phyloP scores from a whole-genome alignment of 2,113 vertebrate genomes.

The Lepidothrix coronata region DNA sequence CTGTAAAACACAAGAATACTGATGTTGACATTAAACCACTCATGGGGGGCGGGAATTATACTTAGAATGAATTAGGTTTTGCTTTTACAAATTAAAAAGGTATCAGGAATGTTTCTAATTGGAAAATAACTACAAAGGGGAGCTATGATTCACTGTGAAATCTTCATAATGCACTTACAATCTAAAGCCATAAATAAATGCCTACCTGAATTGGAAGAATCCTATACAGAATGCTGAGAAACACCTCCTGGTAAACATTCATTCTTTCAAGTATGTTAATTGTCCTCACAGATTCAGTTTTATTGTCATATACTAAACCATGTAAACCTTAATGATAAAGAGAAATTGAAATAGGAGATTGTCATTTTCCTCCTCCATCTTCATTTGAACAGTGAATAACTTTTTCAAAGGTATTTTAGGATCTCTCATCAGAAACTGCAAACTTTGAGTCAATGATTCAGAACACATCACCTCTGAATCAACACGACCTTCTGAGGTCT shows the following conservation, averaged over 20 bases:
- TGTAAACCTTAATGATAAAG: conserved; percentile 83
- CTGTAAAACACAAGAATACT: conserved; percentile 75
- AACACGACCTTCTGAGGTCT: conserved; percentile 18
- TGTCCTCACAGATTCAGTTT: conserved; percentile 95
- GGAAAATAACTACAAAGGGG: not conserved
- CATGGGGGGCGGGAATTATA: not conserved
- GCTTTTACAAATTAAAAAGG: conserved; percentile 29
- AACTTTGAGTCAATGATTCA: conserved; percentile 26
- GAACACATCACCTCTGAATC: conserved; percentile 8
- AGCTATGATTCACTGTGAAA: not conserved
- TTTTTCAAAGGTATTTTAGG: conserved; percentile 62
- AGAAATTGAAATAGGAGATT: conserved; percentile 63
- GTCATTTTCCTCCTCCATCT: conserved; percentile 49
- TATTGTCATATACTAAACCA: conserved; percentile 93
- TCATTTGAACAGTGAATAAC: conserved; percentile 58
- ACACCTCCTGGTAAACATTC: conserved; percentile 98
- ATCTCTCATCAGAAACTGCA: conserved; percentile 26
- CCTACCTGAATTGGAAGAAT: conserved; percentile 90
- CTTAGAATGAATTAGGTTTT: not conserved
- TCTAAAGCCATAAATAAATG: conserved; percentile 46
- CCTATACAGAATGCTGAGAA: conserved; percentile 91
- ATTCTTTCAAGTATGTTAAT: conserved; percentile 97
- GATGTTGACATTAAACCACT: conserved; percentile 44
- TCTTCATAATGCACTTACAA: conserved; percentile 30
- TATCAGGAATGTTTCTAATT: conserved; percentile 21